phyloP scores from a whole-genome alignment of 2,888 invertebrate genomes.

The Tineola bisselliella region DNA sequence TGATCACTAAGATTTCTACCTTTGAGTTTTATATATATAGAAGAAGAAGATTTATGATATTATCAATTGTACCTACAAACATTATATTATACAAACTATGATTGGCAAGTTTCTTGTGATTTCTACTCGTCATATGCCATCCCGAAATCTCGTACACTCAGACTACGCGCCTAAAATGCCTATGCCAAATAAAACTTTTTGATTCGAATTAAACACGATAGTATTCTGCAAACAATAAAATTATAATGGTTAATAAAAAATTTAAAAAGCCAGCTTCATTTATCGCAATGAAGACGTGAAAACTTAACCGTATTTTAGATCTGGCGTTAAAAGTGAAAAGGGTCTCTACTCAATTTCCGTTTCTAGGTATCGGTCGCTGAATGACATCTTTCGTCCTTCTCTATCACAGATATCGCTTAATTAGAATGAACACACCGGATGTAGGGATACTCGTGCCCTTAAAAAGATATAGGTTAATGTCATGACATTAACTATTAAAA shows the following conservation, averaged over 20 bases:
- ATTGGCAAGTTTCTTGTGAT: no score
- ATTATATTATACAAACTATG: no score
- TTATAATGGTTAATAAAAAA: not conserved
- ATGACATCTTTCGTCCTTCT: constrained; percentile 4
- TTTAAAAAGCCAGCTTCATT: no score
- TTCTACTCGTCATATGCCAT: no score
- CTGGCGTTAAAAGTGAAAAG: constrained; percentile 31
- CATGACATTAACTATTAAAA: constrained; percentile 38
- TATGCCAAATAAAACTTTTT: no score
- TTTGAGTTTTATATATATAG: no score
- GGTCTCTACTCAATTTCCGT: constrained; percentile 46
- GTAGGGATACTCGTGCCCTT: not conserved
- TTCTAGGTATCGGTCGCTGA: constrained; percentile 21
- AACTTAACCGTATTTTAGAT: constrained; percentile 14
- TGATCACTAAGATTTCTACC: no score
- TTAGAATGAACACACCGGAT: not conserved
- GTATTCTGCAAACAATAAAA: not conserved
- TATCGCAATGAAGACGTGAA: not conserved
- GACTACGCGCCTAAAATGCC: no score
- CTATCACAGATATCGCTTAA: not conserved
- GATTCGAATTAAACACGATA: no score
- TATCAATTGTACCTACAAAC: no score
- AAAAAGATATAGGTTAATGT: constrained; percentile 17
- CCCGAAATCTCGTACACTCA: no score
- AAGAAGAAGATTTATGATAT: no score